These are phyloP conservation scores for Megaceryle maxima DNA, from an alignment of 2,113 vertebrate species.

Conservation along the genomic window DNA sequence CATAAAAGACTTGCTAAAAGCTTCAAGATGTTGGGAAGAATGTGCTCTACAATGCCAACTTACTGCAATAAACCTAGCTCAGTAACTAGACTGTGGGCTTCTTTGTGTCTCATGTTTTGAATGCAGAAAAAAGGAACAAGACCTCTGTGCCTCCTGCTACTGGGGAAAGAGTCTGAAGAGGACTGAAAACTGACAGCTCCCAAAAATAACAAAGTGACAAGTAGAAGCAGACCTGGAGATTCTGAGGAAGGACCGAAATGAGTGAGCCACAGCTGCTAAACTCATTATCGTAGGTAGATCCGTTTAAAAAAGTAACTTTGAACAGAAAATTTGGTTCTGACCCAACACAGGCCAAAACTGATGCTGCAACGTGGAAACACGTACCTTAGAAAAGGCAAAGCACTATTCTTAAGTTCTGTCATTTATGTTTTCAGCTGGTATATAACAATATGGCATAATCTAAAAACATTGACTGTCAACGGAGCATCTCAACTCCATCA, in stretches of 20 bases:
- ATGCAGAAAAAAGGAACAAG: constrained; percentile 53
- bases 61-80: constrained; percentile 60
- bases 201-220: neutral
- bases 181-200: constrained; percentile 1
- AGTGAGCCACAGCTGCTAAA: neutral
- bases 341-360: neutral
- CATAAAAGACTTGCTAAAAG: constrained; percentile 69
- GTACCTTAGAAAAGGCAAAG: neutral
- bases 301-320: neutral
- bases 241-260: neutral
- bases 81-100: constrained; percentile 52
- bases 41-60: constrained; percentile 59
- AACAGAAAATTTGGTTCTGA: neutral
- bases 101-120: constrained; percentile 54
- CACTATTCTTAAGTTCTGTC: neutral
- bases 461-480: neutral
- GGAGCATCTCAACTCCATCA: neutral
- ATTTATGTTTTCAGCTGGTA: neutral
- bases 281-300: neutral
- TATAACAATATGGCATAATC: neutral
- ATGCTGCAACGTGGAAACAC: neutral
- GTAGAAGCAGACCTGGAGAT: neutral
- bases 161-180: neutral
- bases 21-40: constrained; percentile 65
- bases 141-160: constrained; percentile 29